Percentiles rank a stretch among this genome's conserved stretches.
phyloP scores from a whole-genome alignment of 2,113 vertebrate genomes.

The Puma concolor region DNA sequence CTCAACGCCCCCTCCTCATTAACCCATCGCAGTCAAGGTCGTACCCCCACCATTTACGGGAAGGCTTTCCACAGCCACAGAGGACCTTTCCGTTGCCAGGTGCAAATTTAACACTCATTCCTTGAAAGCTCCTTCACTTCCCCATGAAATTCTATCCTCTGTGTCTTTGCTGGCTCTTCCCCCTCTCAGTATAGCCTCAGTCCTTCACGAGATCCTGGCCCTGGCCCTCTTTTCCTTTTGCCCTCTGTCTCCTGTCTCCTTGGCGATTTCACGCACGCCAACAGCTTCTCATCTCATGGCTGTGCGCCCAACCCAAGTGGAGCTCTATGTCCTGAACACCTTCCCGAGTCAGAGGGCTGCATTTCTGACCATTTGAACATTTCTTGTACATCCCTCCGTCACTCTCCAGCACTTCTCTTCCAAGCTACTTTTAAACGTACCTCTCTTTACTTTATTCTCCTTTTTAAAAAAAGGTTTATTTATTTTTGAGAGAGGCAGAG shows the following conservation, averaged over 20 bases:
- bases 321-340: too few species aligned
- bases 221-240: background rate
- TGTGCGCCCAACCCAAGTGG: rapidly evolving
- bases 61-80: background rate
- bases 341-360: background rate
- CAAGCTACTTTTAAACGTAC: background rate
- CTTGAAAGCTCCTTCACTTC: too few species aligned
- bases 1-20: background rate
- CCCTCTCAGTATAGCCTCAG: background rate
- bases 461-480: too few species aligned
- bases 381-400: background rate
- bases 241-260: background rate
- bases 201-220: background rate
- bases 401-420: background rate
- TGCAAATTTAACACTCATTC: background rate
- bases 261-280: background rate
- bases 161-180: background rate
- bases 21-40: background rate
- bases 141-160: too few species aligned
- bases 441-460: background rate
- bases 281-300: background rate
- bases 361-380: background rate
- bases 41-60: too few species aligned
- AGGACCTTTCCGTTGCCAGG: background rate
- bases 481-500: too few species aligned